Percentiles rank a stretch among this genome's conserved stretches.
phyloP scores from a whole-genome alignment of 1,140 invertebrate genomes.

The Pentalonia nigronervosa region DNA sequence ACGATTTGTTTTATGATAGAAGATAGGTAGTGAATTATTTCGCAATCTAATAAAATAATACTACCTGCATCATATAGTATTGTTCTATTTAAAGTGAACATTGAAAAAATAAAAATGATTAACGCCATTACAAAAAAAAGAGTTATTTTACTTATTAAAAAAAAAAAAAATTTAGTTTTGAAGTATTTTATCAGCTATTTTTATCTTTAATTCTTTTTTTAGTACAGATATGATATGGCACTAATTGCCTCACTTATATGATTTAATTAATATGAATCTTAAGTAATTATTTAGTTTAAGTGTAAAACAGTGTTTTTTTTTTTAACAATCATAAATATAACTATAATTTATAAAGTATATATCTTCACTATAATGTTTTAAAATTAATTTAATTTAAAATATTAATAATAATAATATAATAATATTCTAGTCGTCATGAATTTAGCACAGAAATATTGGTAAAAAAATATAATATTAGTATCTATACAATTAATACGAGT shows the following conservation, averaged over 20 bases:
- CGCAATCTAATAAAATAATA: not conserved
- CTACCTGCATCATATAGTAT: not conserved
- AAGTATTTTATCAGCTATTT: not conserved
- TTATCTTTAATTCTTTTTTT: constrained; percentile 9
- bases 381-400: not conserved
- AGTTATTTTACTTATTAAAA: not conserved
- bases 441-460: not conserved
- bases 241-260: not conserved
- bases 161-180: not conserved
- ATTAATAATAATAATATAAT: not conserved
- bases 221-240: not conserved
- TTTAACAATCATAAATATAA: not conserved
- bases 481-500: not conserved
- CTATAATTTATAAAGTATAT: not conserved
- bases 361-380: not conserved
- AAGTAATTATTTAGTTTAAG: not conserved
- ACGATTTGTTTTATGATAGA: not conserved
- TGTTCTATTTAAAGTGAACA: not conserved
- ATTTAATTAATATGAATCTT: not conserved
- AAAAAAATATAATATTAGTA: not conserved
- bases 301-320: not conserved
- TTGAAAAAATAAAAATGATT: not conserved
- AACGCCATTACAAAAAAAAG: not conserved
- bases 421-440: not conserved
- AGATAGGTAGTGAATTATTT: not conserved